Conservation (phyloP, 1,140 invertebrate genomes). For the Metopolophium dirhodum region DNA sequence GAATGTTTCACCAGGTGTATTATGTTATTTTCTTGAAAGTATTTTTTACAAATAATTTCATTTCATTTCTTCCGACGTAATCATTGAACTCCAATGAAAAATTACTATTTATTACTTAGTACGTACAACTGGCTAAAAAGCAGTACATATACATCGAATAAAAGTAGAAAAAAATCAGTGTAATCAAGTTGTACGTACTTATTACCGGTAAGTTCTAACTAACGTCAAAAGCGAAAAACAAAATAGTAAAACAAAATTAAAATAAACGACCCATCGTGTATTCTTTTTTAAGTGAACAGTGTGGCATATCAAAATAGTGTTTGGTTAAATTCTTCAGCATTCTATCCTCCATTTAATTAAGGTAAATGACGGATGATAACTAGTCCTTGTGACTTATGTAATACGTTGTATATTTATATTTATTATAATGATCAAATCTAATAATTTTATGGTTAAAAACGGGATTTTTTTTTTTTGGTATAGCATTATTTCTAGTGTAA, state of each 20-base stretch:
- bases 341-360: neutral
- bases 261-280: neutral
- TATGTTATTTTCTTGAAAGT: slow-evolving; percentile 11
- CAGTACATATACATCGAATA: neutral
- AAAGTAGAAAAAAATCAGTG: slow-evolving; percentile 1
- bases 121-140: slow-evolving; percentile 12
- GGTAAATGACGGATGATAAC: slow-evolving; percentile 22
- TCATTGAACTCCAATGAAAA: slow-evolving; percentile 13
- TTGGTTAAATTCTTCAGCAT: neutral
- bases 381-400: neutral
- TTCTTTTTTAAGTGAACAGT: neutral
- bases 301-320: slow-evolving; percentile 19
- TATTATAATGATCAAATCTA: neutral
- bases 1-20: neutral
- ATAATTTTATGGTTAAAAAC: neutral
- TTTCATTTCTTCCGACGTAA: neutral
- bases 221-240: slow-evolving; percentile 35
- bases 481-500: neutral
- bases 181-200: slow-evolving; percentile 24
- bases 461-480: no score
- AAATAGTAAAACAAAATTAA: slow-evolving; percentile 23
- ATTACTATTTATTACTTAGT: slow-evolving; percentile 10
- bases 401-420: neutral
- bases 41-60: neutral
- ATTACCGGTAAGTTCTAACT: slow-evolving; percentile 47